Evolutionary conservation across 2,888 invertebrate species (phyloP).

Genomic region (Opisthograptis luteolata): DNA sequence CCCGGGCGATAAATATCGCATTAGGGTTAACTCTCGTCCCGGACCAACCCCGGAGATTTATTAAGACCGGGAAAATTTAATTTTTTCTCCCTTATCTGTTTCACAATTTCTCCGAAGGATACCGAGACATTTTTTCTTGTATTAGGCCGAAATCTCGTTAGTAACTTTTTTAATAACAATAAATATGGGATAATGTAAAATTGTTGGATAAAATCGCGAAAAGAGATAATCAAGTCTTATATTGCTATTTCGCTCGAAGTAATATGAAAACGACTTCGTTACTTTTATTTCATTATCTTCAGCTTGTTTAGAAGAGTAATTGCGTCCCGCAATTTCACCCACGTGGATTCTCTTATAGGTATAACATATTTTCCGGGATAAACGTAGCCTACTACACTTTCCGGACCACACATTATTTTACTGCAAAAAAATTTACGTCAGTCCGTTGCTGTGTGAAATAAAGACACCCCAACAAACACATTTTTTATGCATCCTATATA

Average conservation of each 20-base stretch:
- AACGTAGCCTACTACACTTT: too few relatives aligned
- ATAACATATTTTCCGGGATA: too few relatives aligned
- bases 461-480: too few relatives aligned
- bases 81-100: conserved; percentile 58
- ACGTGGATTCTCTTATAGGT: too few relatives aligned
- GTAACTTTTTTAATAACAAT: conserved; percentile 36
- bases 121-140: conserved; percentile 44
- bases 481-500: too few relatives aligned
- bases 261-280: not conserved
- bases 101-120: conserved; percentile 53
- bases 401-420: too few relatives aligned
- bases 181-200: conserved; percentile 31
- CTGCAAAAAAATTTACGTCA: too few relatives aligned
- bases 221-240: conserved; percentile 17
- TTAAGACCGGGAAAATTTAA: conserved; percentile 61
- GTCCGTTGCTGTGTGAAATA: too few relatives aligned
- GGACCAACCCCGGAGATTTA: conserved; percentile 60
- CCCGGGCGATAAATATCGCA: conserved; percentile 74
- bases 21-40: conserved; percentile 61
- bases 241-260: conserved; percentile 14
- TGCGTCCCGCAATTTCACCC: too few relatives aligned
- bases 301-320: not conserved
- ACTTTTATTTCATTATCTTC: not conserved
- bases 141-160: conserved; percentile 27
- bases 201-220: conserved; percentile 26